Evolutionary conservation across 1,140 invertebrate species (phyloP), one percentile per base, ranked within the genome.

Genomic region (Chrysomallon squamiferum): DNA sequence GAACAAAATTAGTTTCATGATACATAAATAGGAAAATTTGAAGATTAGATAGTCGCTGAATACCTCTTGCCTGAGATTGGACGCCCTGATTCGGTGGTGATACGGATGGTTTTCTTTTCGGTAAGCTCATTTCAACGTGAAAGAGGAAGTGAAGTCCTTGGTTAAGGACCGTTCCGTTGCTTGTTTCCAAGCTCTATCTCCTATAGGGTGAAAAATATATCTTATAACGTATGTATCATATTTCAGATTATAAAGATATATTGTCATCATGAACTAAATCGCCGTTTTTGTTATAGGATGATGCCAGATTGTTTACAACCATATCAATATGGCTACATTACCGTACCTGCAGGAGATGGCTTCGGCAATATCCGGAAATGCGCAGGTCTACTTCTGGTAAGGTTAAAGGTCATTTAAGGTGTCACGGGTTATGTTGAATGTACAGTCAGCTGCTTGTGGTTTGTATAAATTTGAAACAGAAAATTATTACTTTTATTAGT

Each of bases 131-230:
- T 75, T 75, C 76, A 78, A 75, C 72, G 73, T 75, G 50, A 71
- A 77, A 74, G 66, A 64, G 65, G 71, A 74, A 62, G 64, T 66
- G 20, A 58, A 72, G 73, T 74, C 72, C 74, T 73, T 72, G 64
- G 62, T 61, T 62, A 71, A 77, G 78, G 75, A 77, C 76, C 66
- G 47, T 72, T 72, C 62, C 49, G 69, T 72, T 63, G 76, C 76
- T 78, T 76, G 76, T 80, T 80, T 74, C 72, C 76, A 78, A 80
- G 76, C 78, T 77, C 73, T 73, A 65, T 78, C 78, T 78, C 78
- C 78, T 80, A 64, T 61, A 59, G 61, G 62, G 58, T 65, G 67
- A 66, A 67, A 69, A 77, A 68, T 65, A 73, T 69, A 62, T 33
- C 35, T 45, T 56, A 38, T 65, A 62, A 29, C 27, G 32, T 59